A percentile compares a stretch with the other conserved stretches of the same genome.
phyloP scores from a whole-genome alignment of 1,140 invertebrate species.

The Drosophila funebris region DNA sequence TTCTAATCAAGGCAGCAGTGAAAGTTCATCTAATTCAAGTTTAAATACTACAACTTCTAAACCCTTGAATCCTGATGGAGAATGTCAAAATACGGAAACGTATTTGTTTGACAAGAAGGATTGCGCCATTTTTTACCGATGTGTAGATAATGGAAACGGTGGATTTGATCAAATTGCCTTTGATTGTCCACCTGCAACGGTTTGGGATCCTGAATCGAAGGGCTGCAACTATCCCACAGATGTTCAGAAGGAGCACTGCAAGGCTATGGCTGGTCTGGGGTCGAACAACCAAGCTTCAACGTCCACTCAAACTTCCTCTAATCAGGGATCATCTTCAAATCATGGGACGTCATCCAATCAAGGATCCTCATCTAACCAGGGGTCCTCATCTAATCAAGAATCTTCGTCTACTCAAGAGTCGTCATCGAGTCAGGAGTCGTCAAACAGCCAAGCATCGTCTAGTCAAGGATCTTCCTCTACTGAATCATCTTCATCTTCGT shows the following conservation, averaged over 20 bases:
- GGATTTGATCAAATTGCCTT: constrained; percentile 86
- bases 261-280: constrained; percentile 77
- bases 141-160: constrained; percentile 86
- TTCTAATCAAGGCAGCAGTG: constrained; percentile 24
- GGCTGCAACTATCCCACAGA: constrained; percentile 86
- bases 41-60: constrained; percentile 54
- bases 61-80: constrained; percentile 83
- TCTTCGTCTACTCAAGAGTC: constrained; percentile 37
- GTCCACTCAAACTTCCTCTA: constrained; percentile 19
- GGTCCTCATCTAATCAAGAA: constrained; percentile 13
- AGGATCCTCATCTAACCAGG: constrained; percentile 40
- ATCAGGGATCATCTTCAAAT: constrained; percentile 21
- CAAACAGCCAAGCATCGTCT: constrained; percentile 43
- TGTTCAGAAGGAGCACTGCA: constrained; percentile 85
- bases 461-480: constrained; percentile 39
- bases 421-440: constrained; percentile 36
- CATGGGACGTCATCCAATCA: constrained; percentile 29
- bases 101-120: constrained; percentile 84
- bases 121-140: constrained; percentile 88
- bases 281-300: constrained; percentile 25
- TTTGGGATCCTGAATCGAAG: constrained; percentile 84
- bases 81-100: constrained; percentile 85
- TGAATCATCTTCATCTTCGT: constrained; percentile 38
- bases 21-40: constrained; percentile 19
- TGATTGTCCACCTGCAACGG: constrained; percentile 87